Evolutionary conservation across 2,888 invertebrate genomes (phyloP).

Genomic region (Euspilapteryx auroguttella): DNA sequence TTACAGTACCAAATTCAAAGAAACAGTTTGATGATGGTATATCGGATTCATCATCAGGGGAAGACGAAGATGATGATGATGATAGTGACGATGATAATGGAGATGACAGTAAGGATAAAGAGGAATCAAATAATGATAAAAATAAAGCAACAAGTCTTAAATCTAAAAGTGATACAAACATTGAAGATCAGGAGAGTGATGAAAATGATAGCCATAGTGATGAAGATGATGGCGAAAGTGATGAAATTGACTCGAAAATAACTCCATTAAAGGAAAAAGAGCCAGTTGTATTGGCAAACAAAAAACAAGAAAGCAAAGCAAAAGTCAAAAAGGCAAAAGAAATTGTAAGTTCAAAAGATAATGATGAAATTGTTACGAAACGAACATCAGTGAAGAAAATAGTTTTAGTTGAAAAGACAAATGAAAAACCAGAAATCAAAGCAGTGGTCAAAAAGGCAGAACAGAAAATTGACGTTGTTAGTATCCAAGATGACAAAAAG

Average conservation of each 20-base stretch:
- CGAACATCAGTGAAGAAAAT: too few relatives aligned
- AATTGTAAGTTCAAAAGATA: too few relatives aligned
- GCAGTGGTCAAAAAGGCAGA: too few relatives aligned
- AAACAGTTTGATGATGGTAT: slow-evolving; percentile 38
- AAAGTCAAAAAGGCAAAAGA: too few relatives aligned
- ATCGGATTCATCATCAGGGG: slow-evolving; percentile 34
- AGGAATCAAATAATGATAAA: slow-evolving; percentile 5
- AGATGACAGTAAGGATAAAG: slow-evolving; percentile 6
- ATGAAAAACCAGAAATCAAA: too few relatives aligned
- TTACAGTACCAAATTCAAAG: slow-evolving; percentile 39
- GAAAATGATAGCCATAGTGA: not conserved
- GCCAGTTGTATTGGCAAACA: slow-evolving; percentile 13
- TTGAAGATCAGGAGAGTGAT: slow-evolving; percentile 5
- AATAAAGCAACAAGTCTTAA: too few relatives aligned
- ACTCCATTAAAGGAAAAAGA: slow-evolving; percentile 7
- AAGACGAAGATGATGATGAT: slow-evolving; percentile 23
- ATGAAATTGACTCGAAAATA: slow-evolving; percentile 6
- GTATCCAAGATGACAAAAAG: too few relatives aligned
- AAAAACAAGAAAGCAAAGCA: not conserved
- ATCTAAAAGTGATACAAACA: too few relatives aligned
- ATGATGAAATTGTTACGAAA: too few relatives aligned
- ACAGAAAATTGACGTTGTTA: too few relatives aligned
- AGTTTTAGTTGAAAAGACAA: too few relatives aligned
- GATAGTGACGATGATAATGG: slow-evolving; percentile 18
- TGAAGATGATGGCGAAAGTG: slow-evolving; percentile 10